phyloP scores from a whole-genome alignment of 1,140 invertebrate species.

The Conus betulinus region DNA sequence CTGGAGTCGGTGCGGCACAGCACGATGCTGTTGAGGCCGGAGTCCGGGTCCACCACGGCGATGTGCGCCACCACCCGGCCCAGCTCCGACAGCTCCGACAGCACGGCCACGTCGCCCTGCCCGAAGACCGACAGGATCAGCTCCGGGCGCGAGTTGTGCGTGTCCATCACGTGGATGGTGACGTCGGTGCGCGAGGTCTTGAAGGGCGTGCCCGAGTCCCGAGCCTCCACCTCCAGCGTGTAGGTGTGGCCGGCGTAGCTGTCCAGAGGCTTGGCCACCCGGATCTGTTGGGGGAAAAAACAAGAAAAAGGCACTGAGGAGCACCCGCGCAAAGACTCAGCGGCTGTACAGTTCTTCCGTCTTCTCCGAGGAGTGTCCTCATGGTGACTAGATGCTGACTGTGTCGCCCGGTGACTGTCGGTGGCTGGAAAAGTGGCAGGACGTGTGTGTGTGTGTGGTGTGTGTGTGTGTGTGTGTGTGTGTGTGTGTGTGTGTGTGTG shows the following conservation, averaged over 20 bases:
- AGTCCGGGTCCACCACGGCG: constrained; percentile 63
- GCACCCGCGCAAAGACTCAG: too few species aligned
- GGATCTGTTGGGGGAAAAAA: neutral
- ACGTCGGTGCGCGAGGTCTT: constrained; percentile 57
- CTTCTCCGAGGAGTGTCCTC: too few species aligned
- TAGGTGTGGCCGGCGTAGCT: constrained; percentile 54
- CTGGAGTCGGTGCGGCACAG: constrained; percentile 52
- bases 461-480: too few species aligned
- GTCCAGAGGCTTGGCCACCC: constrained; percentile 42
- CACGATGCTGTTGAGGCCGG: constrained; percentile 62
- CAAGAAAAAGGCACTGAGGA: too few species aligned
- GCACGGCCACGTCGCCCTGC: constrained; percentile 45
- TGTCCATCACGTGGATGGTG: constrained; percentile 65
- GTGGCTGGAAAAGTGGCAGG: too few species aligned
- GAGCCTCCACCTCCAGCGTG: constrained; percentile 54
- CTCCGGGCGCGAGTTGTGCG: constrained; percentile 67
- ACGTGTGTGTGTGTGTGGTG: too few species aligned
- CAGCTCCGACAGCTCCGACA: constrained; percentile 65
- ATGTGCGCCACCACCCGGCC: constrained; percentile 67
- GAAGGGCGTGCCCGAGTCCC: constrained; percentile 48
- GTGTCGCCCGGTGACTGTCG: too few species aligned
- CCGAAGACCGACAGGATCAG: constrained; percentile 63
- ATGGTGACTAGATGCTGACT: too few species aligned
- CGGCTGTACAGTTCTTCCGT: too few species aligned
- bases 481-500: too few species aligned